These are phyloP conservation scores for Thysanoteuthis rhombus DNA, from an alignment of 2,888 invertebrate genomes.

Conservation along the genomic window DNA sequence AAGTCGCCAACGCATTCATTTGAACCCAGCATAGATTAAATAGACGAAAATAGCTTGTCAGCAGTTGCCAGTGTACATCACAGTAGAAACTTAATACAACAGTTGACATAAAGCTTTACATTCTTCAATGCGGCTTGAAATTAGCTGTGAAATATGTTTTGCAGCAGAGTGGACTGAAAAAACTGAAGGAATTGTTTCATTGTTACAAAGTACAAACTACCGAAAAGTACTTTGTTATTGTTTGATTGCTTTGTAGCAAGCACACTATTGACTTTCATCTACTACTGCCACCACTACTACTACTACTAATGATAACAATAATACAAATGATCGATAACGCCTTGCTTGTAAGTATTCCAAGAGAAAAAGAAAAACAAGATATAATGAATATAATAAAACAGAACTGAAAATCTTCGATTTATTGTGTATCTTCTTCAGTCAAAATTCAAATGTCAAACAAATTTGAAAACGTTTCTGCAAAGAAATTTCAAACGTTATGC, in stretches of 20 bases:
- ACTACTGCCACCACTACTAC: too few relatives aligned
- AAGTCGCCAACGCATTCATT: not conserved
- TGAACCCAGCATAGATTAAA: not conserved
- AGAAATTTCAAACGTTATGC: too few relatives aligned
- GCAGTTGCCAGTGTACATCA: not conserved
- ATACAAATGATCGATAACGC: not conserved
- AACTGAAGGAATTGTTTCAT: not conserved
- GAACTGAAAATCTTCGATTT: too few relatives aligned
- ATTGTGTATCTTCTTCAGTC: too few relatives aligned
- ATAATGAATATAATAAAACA: too few relatives aligned
- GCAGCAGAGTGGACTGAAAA: not conserved
- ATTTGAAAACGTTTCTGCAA: too few relatives aligned
- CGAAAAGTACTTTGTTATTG: not conserved
- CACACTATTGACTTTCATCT: too few relatives aligned
- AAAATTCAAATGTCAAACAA: too few relatives aligned
- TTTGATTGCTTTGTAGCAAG: not conserved
- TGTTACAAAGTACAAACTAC: not conserved
- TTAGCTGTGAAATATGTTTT: not conserved
- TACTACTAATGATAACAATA: not conserved
- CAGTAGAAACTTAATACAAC: not conserved
- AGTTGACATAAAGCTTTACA: not conserved
- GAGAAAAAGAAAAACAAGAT: too few relatives aligned
- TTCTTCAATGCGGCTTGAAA: not conserved
- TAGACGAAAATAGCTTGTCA: not conserved
- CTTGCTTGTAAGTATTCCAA: too few relatives aligned